phyloP scores from a whole-genome alignment of 2,113 vertebrate genomes.

The Perognathus longimembris region DNA sequence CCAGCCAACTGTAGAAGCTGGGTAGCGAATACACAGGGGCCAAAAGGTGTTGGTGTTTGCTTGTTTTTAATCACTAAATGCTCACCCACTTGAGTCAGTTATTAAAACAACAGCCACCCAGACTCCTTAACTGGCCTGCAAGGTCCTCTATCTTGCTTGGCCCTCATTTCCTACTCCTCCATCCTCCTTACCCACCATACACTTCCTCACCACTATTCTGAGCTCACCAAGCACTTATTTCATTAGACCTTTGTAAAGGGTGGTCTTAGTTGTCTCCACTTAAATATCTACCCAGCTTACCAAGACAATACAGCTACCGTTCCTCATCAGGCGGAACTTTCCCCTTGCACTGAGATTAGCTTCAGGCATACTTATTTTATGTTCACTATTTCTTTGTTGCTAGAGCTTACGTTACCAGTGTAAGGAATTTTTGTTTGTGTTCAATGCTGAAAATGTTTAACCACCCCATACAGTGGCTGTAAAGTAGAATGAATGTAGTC shows the following conservation, averaged over 20 bases:
- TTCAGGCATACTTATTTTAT: neutral
- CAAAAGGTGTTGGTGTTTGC: neutral
- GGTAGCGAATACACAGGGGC: neutral
- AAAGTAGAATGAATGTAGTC: neutral
- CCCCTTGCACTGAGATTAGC: neutral
- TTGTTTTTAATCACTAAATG: neutral
- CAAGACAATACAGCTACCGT: neutral
- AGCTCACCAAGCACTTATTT: neutral
- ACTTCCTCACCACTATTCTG: neutral
- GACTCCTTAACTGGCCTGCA: neutral
- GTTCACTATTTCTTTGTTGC: neutral
- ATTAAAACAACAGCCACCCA: neutral
- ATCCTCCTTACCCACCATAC: neutral
- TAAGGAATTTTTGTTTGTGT: neutral
- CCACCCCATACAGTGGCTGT: neutral
- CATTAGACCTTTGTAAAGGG: neutral
- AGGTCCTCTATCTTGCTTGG: neutral
- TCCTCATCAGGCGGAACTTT: neutral
- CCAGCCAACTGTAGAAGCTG: neutral
- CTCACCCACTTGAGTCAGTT: neutral
- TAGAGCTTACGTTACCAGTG: constrained; percentile 29
- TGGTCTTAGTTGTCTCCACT: neutral
- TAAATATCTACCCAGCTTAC: neutral
- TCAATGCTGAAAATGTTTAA: no score
- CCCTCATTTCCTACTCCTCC: neutral